A percentile compares a stretch with the other conserved stretches of the same genome.
Conservation (phyloP, 2,888 invertebrate genomes). For the Tenthredo notha region DNA sequence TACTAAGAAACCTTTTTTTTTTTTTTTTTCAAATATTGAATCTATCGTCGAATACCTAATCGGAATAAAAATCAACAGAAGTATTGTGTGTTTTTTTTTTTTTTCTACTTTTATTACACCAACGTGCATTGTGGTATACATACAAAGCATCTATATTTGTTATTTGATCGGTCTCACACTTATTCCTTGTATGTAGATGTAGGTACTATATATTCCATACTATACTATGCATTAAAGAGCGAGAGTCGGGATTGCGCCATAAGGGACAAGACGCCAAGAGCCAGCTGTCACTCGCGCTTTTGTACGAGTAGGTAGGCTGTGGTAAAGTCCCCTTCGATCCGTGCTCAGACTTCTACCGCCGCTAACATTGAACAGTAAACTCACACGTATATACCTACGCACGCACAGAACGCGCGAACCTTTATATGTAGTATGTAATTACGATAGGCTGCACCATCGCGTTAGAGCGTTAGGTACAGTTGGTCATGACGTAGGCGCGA, state of each 20-base stretch:
- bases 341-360: background rate
- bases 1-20: background rate
- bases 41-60: background rate
- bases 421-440: conserved; percentile 35
- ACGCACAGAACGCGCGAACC: conserved; percentile 2
- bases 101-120: background rate
- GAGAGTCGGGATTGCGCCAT: background rate
- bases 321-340: background rate
- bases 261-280: conserved; percentile 16
- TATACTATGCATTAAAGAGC: conserved; percentile 2
- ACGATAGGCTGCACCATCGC: background rate
- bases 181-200: background rate
- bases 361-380: background rate
- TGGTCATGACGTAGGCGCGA: conserved; percentile 43
- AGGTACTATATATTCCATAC: background rate
- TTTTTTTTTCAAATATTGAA: background rate
- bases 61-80: background rate
- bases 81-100: background rate
- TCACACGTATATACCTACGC: background rate
- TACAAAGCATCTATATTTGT: background rate
- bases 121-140: background rate
- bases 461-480: conserved; percentile 20
- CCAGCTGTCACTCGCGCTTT: conserved; percentile 51
- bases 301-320: conserved; percentile 2
- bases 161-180: background rate